These are phyloP conservation scores for Lacerta bilineata DNA, from an alignment of 2,797 vertebrate genomes.

Conservation along the genomic window DNA sequence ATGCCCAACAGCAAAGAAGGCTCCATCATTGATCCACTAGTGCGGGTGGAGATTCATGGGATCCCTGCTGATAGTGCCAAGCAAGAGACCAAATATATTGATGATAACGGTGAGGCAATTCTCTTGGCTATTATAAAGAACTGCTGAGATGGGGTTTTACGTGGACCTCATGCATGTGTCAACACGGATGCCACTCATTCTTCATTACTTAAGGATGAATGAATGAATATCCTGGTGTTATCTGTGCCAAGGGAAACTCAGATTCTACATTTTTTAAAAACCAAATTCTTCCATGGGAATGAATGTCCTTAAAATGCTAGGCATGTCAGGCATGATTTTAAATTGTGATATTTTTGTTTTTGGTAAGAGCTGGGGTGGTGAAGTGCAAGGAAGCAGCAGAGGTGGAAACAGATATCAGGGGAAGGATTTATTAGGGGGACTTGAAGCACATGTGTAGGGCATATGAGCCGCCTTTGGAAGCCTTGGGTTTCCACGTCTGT, in stretches of 20 bases:
- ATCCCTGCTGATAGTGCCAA: slow-evolving; percentile 83
- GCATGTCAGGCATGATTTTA: neutral
- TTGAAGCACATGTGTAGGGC: neutral
- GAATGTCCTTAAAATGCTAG: neutral
- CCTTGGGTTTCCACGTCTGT: neutral
- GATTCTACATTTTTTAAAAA: neutral
- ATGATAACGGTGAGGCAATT: slow-evolving; percentile 90
- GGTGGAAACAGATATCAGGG: neutral
- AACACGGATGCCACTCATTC: neutral
- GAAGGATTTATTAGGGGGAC: neutral
- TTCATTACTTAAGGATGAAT: neutral
- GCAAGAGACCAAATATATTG: slow-evolving; percentile 90
- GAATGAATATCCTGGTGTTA: neutral
- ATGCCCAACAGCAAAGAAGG: slow-evolving; percentile 88
- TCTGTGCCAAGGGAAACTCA: neutral
- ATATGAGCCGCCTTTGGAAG: neutral
- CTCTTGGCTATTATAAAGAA: neutral
- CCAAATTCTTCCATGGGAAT: neutral
- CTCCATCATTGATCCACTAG: slow-evolving; percentile 91
- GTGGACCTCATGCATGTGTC: neutral
- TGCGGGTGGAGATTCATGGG: slow-evolving; percentile 92
- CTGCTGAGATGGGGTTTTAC: neutral
- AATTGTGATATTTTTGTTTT: neutral
- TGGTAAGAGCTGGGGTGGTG: neutral
- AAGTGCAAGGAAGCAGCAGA: neutral